A percentile compares a stretch with the other conserved stretches of the same genome.
phyloP scores from a whole-genome alignment of 2,113 vertebrate genomes.

The Barbus barbus region DNA sequence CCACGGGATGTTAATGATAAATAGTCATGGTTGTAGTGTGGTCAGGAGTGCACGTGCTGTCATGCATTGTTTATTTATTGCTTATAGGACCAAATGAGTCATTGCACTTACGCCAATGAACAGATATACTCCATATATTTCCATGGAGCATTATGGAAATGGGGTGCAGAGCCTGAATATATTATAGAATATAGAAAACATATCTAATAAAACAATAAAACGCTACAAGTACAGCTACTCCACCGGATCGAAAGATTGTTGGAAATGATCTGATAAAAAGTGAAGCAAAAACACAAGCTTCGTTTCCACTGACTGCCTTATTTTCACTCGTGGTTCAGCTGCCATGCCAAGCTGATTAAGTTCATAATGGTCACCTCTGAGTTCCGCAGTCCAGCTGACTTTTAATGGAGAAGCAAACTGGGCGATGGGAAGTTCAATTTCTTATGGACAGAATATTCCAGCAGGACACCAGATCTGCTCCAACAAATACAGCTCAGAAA shows the following conservation, averaged over 20 bases:
- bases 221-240: slow-evolving; percentile 1
- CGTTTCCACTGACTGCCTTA: slow-evolving; percentile 23
- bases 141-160: not conserved
- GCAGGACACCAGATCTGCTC: slow-evolving; percentile 34
- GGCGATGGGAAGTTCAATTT: slow-evolving; percentile 28
- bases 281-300: slow-evolving; percentile 6
- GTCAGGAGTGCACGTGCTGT: not conserved
- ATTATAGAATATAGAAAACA: slow-evolving; percentile 15
- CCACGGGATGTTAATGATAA: slow-evolving; percentile 2
- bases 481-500: slow-evolving; percentile 7
- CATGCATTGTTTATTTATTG: not conserved
- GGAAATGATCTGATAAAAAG: slow-evolving; percentile 16
- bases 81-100: not conserved
- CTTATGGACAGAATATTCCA: slow-evolving; percentile 33
- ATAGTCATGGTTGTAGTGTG: slow-evolving; percentile 15
- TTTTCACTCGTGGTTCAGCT: slow-evolving; percentile 39
- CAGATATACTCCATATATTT: not conserved
- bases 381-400: slow-evolving; percentile 50
- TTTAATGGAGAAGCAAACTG: slow-evolving; percentile 33
- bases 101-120: not conserved
- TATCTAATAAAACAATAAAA: slow-evolving; percentile 27
- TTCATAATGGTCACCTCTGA: slow-evolving; percentile 40
- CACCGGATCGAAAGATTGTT: not conserved
- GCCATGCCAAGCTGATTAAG: slow-evolving; percentile 39
- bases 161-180: not conserved